Percentiles rank a stretch among this genome's conserved stretches.
These are phyloP conservation scores for Caenorhabditis inopinata DNA, from an alignment of 1,140 invertebrate genomes.

Conservation along the genomic window DNA sequence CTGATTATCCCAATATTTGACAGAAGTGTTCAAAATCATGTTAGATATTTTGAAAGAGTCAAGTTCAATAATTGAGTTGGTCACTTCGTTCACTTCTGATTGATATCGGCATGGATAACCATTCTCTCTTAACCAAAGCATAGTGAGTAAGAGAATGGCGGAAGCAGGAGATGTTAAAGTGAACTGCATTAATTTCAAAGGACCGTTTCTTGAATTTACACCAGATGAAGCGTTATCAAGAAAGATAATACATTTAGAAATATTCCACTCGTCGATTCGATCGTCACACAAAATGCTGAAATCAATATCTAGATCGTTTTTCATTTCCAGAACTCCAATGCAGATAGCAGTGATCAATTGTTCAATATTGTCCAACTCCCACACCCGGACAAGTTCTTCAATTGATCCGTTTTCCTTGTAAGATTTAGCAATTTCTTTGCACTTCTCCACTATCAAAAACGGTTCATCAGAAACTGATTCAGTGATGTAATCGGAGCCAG, in stretches of 20 bases:
- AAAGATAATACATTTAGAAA: background rate
- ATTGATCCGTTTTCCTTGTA: background rate
- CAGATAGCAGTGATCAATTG: background rate
- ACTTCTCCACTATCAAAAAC: background rate
- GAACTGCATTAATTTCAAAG: constrained; percentile 2
- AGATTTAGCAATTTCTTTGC: background rate
- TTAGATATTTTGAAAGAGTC: background rate
- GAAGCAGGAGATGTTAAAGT: background rate
- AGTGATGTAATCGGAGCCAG: background rate
- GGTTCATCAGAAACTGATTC: background rate
- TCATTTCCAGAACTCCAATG: background rate
- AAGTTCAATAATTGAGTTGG: background rate
- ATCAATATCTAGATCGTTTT: background rate
- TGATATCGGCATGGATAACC: background rate
- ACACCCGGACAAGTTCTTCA: too few species aligned
- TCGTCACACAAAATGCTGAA: background rate
- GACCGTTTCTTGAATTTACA: background rate
- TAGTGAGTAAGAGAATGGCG: background rate
- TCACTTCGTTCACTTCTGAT: too few species aligned
- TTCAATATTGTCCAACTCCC: background rate
- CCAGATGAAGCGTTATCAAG: background rate
- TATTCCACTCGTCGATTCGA: background rate
- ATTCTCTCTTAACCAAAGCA: background rate
- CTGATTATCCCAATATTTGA: background rate
- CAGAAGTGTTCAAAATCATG: background rate